Evolutionary conservation across 2,888 invertebrate genomes (phyloP).

Genomic region (Rugalucina vietnamica): DNA sequence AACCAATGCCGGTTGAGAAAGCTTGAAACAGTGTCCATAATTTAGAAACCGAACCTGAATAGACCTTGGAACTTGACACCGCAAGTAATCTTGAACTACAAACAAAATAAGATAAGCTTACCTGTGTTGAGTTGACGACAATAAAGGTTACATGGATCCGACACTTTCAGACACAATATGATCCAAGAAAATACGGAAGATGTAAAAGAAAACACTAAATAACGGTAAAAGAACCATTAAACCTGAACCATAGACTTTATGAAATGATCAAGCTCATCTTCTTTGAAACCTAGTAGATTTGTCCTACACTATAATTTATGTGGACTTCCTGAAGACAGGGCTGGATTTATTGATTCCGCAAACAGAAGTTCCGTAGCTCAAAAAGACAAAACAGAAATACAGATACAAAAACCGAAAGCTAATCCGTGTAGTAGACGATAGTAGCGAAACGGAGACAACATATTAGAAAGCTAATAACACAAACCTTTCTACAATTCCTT

Average conservation of each 20-base stretch:
- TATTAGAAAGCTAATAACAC: conserved; percentile 5
- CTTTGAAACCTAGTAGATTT: conserved; percentile 5
- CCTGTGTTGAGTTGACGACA: neutral
- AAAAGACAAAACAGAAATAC: neutral
- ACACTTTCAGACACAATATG: conserved; percentile 6
- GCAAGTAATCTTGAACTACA: conserved; percentile 6
- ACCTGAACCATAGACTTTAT: neutral
- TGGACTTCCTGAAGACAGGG: neutral
- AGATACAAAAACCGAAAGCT: neutral
- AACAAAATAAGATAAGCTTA: conserved; percentile 8
- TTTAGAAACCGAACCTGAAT: conserved; percentile 48
- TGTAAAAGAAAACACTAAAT: neutral
- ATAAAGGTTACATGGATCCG: neutral
- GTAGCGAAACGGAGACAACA: neutral
- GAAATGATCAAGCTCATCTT: conserved; percentile 4
- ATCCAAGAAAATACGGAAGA: conserved; percentile 2
- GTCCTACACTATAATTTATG: neutral
- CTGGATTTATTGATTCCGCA: neutral
- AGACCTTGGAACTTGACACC: neutral
- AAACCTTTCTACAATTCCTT: neutral
- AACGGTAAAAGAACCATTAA: neutral
- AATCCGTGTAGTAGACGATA: neutral
- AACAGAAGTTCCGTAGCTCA: conserved; percentile 2
- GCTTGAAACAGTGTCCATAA: conserved; percentile 53
- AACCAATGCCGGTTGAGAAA: conserved; percentile 19